Conservation (phyloP, 2,797 vertebrate genomes). For the Naso thynnoides region DNA sequence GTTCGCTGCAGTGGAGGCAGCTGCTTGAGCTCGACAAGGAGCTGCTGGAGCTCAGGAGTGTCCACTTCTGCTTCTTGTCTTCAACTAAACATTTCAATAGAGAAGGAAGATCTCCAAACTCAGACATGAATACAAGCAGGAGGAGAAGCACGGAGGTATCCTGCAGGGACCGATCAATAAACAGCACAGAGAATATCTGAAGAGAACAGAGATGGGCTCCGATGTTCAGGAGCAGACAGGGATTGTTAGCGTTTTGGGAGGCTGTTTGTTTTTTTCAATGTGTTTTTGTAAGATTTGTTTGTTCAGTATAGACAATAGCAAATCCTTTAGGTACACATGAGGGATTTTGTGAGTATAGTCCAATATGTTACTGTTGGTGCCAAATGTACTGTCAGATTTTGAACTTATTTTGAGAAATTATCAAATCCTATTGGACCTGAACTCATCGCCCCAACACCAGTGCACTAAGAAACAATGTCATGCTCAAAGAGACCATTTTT, state of each 20-base stretch:
- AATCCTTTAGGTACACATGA: background rate
- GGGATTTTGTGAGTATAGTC: slow-evolving; percentile 7
- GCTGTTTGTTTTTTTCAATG: background rate
- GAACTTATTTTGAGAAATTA: slow-evolving; percentile 13
- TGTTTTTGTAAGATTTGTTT: slow-evolving; percentile 24
- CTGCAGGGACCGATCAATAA: slow-evolving; percentile 56
- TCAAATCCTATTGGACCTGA: background rate
- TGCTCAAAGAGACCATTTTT: background rate
- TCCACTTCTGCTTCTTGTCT: slow-evolving; percentile 35
- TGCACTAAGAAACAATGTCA: background rate
- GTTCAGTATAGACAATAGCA: background rate
- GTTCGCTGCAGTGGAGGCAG: slow-evolving; percentile 14
- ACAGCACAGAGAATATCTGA: slow-evolving; percentile 44
- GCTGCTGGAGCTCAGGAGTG: slow-evolving; percentile 17
- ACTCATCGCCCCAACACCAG: background rate
- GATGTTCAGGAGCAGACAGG: slow-evolving; percentile 26
- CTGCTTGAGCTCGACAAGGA: slow-evolving; percentile 25
- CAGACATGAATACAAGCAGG: slow-evolving; percentile 33
- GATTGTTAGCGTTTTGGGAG: slow-evolving; percentile 26
- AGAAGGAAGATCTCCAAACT: slow-evolving; percentile 41
- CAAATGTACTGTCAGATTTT: slow-evolving; percentile 15
- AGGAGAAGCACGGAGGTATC: slow-evolving; percentile 41
- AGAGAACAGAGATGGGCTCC: slow-evolving; percentile 38
- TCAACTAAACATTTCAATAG: slow-evolving; percentile 45
- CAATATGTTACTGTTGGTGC: slow-evolving; percentile 13